Percentiles rank a stretch among this genome's conserved stretches.
These are phyloP conservation scores for Edolisoma coerulescens DNA, from an alignment of 2,113 vertebrate genomes.

Conservation along the genomic window DNA sequence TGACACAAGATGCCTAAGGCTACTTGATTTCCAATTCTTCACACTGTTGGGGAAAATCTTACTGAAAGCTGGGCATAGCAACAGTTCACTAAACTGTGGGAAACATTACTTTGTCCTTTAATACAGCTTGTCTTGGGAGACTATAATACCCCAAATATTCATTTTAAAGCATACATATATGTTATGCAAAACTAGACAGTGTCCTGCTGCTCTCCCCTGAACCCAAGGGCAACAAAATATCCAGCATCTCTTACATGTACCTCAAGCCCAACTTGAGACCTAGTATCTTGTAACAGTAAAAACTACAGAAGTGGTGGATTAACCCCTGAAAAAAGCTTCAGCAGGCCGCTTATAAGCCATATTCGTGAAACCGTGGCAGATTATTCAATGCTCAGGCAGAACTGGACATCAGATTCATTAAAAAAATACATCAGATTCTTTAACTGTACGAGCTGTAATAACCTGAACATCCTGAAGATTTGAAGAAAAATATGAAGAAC, in stretches of 20 bases:
- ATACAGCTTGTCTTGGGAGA: neutral
- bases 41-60: neutral
- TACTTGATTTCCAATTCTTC: neutral
- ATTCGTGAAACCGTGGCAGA: neutral
- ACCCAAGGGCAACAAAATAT: neutral
- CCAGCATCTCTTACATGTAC: neutral
- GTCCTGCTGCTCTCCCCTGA: neutral
- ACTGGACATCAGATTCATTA: neutral
- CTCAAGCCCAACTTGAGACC: neutral
- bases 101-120: neutral
- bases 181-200: neutral
- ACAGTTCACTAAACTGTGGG: neutral
- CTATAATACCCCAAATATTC: rapidly evolving
- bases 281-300: neutral
- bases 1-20: neutral
- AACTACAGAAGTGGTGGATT: neutral
- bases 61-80: neutral
- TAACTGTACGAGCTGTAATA: neutral
- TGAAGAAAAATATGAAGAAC: neutral
- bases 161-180: neutral
- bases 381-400: neutral
- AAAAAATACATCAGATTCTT: neutral
- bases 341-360: neutral
- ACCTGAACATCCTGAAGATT: neutral
- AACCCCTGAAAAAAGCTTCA: neutral